Evolutionary conservation across 64 coral and sea anemone species (phyloP), one percentile per base, ranked within the genome.

Genomic region (Montipora foliosa): DNA sequence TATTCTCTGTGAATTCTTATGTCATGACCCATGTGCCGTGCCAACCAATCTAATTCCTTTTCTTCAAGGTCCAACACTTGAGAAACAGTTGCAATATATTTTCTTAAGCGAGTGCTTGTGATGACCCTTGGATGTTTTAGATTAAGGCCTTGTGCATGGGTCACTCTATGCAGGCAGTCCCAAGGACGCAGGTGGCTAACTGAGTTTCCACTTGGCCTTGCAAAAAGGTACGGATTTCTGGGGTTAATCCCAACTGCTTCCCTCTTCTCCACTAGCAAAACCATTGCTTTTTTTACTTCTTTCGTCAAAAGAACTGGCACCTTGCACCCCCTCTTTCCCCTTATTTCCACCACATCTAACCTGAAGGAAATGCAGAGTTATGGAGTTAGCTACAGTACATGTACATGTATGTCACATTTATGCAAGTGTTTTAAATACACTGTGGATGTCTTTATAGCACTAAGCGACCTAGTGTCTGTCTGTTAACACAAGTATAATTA

Each of bases 301-400:
- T 11, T 11, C 0, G 14, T 64, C 11, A 64, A 15, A 64, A 64
- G 60, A 15, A 64, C 57, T 49, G 93, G 87, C 14, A 90, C 80
- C 52, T 68, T 84, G 24, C 50, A 48, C 5, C 51, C 71, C 5
- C 80, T 68, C 74, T 90, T 95, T 21, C 80, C 88, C 8, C 73
- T 20, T 67, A 86, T 95, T 53, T 90, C 93, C 7, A 95, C 72
- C 68, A 95, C 20, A 51, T 95, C 87, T 29, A 95, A 84, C 73
- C 93, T 95, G 53, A 20, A 49, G 55, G 16, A 17, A 25, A 81
- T 46, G 15, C 67, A 70, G 17, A n/a, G 11, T 57, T 57, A 11
- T 11, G 11, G 6, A 57, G 53, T 57, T 57, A 57, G 53, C 53
- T 57, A 57, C 11, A 11, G 6, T 11, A 57, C 53, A 57, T 37